phyloP scores from a whole-genome alignment of 2,888 invertebrate genomes.

The Dicyrtomina minuta region DNA sequence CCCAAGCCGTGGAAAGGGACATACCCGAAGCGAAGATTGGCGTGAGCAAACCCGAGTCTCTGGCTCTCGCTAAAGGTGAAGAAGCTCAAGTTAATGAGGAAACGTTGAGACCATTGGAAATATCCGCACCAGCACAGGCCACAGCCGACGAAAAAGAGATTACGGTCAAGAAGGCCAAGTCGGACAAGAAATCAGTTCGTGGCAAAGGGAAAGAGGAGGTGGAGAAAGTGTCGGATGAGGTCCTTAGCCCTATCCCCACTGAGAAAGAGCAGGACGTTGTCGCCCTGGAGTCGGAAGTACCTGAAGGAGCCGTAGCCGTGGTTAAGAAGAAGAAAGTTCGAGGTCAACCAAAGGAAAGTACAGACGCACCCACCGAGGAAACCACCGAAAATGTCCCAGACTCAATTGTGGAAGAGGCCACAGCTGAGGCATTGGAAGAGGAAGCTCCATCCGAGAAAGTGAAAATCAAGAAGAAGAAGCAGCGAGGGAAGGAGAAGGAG shows the following conservation, averaged over 20 bases:
- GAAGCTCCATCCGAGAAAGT: constrained; percentile 36
- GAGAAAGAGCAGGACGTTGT: neutral
- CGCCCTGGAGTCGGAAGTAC: constrained; percentile 15
- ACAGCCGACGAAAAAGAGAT: constrained; percentile 30
- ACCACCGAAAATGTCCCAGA: constrained; percentile 54
- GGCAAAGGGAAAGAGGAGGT: constrained; percentile 24
- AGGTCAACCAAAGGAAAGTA: constrained; percentile 14
- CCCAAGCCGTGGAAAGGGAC: constrained; percentile 31
- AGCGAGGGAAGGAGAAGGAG: constrained; percentile 17
- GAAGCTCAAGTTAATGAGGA: neutral
- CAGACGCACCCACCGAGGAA: constrained; percentile 54
- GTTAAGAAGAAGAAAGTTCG: constrained; percentile 26
- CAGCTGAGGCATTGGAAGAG: constrained; percentile 21
- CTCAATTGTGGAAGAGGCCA: constrained; percentile 2
- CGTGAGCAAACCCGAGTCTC: neutral
- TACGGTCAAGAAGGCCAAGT: constrained; percentile 24
- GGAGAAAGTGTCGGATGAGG: constrained; percentile 12
- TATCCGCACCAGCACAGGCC: constrained; percentile 17
- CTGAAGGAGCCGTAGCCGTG: constrained; percentile 2
- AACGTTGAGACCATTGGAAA: constrained; percentile 10
- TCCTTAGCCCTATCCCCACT: neutral
- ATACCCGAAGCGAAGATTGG: constrained; percentile 26
- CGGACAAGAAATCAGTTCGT: constrained; percentile 28
- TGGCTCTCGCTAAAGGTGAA: constrained; percentile 28
- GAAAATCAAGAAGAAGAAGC: constrained; percentile 32